phyloP scores from a whole-genome alignment of 2,888 invertebrate species.

The Crematogaster levior region DNA sequence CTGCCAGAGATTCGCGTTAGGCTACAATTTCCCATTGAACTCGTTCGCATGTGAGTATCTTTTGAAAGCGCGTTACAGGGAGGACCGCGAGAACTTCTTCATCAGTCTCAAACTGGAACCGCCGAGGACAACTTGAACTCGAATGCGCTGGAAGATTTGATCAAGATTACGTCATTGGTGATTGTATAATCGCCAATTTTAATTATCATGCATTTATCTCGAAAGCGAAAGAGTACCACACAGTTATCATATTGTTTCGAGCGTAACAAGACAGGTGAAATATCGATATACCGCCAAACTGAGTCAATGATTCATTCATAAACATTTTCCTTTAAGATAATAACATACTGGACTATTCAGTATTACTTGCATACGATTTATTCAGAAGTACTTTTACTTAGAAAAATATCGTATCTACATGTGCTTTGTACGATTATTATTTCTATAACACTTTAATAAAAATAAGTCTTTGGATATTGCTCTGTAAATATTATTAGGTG shows the following conservation, averaged over 20 bases:
- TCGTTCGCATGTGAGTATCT: constrained; percentile 86
- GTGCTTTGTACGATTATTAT: constrained; percentile 73
- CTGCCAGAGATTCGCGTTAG: constrained; percentile 85
- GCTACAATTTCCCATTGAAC: constrained; percentile 84
- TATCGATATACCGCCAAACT: background rate
- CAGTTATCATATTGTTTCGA: background rate
- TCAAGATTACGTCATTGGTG: background rate
- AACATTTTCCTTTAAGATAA: constrained; percentile 3
- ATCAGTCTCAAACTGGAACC: constrained; percentile 84
- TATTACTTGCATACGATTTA: constrained; percentile 39
- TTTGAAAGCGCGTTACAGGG: constrained; percentile 86
- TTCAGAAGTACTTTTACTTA: constrained; percentile 61
- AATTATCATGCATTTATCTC: background rate
- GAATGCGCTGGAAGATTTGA: background rate
- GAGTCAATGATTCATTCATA: background rate
- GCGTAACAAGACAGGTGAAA: background rate
- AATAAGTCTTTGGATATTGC: background rate
- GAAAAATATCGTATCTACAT: constrained; percentile 68
- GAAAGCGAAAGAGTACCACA: background rate
- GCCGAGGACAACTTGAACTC: constrained; percentile 60
- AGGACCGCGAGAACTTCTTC: constrained; percentile 86
- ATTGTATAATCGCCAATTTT: background rate
- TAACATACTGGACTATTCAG: background rate
- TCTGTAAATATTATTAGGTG: background rate
- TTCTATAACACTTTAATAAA: constrained; percentile 76